Conservation (phyloP, 2,888 invertebrate genomes). For the Salticus scenicus region DNA sequence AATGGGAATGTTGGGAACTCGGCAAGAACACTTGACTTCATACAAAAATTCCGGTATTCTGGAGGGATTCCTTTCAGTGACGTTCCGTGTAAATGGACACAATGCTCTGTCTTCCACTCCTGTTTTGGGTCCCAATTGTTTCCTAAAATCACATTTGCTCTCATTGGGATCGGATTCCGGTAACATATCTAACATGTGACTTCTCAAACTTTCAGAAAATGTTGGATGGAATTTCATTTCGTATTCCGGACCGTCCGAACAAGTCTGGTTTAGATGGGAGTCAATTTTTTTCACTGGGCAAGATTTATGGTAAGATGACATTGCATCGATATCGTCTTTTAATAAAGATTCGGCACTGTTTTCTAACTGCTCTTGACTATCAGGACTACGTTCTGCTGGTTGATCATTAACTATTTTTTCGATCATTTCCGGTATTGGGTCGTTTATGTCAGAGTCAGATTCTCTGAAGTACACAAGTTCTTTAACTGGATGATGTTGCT, state of each 20-base stretch:
- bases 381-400: neutral
- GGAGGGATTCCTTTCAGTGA: conserved; percentile 1
- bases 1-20: no score
- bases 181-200: neutral
- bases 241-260: conserved; percentile 17
- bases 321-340: neutral
- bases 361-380: neutral
- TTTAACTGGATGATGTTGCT: neutral
- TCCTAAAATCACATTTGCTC: conserved; percentile 2
- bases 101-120: conserved; percentile 54
- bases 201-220: neutral
- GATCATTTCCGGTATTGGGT: neutral
- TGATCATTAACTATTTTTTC: neutral
- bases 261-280: neutral
- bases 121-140: conserved; percentile 70
- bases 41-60: conserved; percentile 35
- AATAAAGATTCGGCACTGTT: neutral
- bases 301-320: neutral
- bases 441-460: neutral
- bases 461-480: conserved; percentile 14
- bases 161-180: neutral
- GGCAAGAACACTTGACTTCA: conserved; percentile 35
- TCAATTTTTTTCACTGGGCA: neutral
- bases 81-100: conserved; percentile 45
- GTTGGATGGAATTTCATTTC: neutral